phyloP scores from a whole-genome alignment of 2,113 vertebrate genomes.

The Eidolon helvum region DNA sequence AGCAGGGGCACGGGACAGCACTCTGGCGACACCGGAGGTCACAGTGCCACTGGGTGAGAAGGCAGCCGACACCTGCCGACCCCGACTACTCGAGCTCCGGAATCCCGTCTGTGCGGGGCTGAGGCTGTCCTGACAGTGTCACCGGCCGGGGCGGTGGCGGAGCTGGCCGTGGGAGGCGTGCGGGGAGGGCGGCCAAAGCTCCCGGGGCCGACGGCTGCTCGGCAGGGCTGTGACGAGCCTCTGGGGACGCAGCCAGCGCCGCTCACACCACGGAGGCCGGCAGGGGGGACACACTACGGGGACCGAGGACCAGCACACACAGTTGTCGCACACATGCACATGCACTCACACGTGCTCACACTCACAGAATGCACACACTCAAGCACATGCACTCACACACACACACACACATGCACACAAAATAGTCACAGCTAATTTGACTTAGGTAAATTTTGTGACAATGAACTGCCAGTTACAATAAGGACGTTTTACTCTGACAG shows the following conservation, averaged over 20 bases:
- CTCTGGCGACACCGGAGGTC: neutral
- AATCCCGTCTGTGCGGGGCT: neutral
- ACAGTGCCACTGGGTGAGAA: rapidly evolving
- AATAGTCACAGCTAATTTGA: neutral
- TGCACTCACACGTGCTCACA: too few species aligned
- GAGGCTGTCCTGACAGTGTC: neutral
- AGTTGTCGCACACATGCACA: too few species aligned
- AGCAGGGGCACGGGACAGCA: neutral
- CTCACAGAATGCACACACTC: too few species aligned
- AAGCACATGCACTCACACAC: rapidly evolving
- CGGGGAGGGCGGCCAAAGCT: neutral
- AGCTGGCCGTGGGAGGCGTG: neutral
- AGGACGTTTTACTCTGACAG: neutral
- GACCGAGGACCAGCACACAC: rapidly evolving
- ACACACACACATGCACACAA: neutral
- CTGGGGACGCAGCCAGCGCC: neutral
- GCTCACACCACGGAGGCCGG: neutral
- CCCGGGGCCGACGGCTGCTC: neutral
- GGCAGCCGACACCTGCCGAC: neutral
- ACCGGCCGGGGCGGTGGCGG: neutral
- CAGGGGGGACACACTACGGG: rapidly evolving
- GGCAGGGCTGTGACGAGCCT: neutral
- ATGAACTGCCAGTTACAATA: neutral
- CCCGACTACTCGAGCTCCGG: neutral
- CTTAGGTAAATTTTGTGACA: neutral